Evolutionary conservation across 2,888 invertebrate genomes (phyloP).

Genomic region (Eledone cirrhosa): DNA sequence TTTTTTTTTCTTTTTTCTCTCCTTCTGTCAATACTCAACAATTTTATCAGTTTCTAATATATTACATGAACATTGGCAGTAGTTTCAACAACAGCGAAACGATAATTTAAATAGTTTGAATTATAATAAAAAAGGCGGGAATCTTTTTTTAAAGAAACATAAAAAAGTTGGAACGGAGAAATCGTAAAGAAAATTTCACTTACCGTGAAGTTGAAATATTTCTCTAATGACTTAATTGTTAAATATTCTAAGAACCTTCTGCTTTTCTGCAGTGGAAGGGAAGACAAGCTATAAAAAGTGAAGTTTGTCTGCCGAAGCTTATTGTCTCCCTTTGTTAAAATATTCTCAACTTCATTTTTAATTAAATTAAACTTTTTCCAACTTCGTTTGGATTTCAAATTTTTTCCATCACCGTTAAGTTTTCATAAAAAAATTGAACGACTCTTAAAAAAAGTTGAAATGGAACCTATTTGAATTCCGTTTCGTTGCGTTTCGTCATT

Average conservation of each 20-base stretch:
- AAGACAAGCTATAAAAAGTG: conserved; percentile 26
- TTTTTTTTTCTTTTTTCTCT: too few relatives aligned
- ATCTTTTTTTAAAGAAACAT: not conserved
- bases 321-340: conserved; percentile 18
- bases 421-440: conserved; percentile 3
- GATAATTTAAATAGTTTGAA: too few relatives aligned
- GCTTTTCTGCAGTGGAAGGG: conserved; percentile 18
- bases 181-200: not conserved
- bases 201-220: conserved; percentile 20
- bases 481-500: conserved; percentile 9
- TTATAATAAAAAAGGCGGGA: too few relatives aligned
- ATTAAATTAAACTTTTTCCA: not conserved
- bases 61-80: too few relatives aligned
- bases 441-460: not conserved
- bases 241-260: conserved; percentile 12
- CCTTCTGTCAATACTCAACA: too few relatives aligned
- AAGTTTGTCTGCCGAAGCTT: conserved; percentile 15
- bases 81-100: too few relatives aligned
- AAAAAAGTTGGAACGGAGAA: not conserved
- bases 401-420: not conserved
- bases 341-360: conserved; percentile 12
- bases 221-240: conserved; percentile 20
- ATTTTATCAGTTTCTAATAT: too few relatives aligned
- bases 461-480: conserved; percentile 18
- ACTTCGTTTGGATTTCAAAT: not conserved